These are phyloP conservation scores for Parazoanthus swiftii DNA, from an alignment of 92 coral and sea anemone genomes.

Conservation along the genomic window DNA sequence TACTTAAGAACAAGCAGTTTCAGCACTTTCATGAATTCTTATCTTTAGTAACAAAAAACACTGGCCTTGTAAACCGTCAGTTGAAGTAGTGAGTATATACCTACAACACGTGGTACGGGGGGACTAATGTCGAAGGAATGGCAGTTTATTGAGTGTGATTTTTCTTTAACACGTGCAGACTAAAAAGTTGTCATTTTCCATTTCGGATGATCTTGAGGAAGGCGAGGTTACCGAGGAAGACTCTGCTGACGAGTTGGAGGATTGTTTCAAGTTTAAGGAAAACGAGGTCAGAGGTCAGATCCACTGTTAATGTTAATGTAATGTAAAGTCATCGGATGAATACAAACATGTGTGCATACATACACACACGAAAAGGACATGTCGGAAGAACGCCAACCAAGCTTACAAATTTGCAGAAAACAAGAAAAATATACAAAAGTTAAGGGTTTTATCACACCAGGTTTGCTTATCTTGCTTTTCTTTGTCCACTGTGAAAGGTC, in stretches of 20 bases:
- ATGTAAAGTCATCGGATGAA: too few relatives aligned
- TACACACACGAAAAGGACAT: too few relatives aligned
- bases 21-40: background rate
- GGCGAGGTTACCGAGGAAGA: constrained; percentile 91
- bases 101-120: too few relatives aligned
- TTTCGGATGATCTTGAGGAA: constrained; percentile 67
- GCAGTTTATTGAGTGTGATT: background rate
- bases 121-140: background rate
- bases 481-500: too few relatives aligned
- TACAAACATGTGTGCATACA: too few relatives aligned
- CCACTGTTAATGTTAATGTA: background rate
- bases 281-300: constrained; percentile 48
- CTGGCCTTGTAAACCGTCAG: background rate
- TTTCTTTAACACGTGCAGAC: constrained; percentile 43
- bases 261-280: constrained; percentile 67
- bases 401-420: too few relatives aligned
- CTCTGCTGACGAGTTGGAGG: constrained; percentile 88
- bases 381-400: too few relatives aligned
- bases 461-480: too few relatives aligned
- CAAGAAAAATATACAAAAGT: too few relatives aligned
- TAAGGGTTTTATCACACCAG: too few relatives aligned
- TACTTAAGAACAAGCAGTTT: too few relatives aligned
- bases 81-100: too few relatives aligned
- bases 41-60: background rate
- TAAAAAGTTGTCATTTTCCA: constrained; percentile 63